Evolutionary conservation across 2,797 vertebrate genomes (phyloP).

Genomic region (Pipistrellus pipistrellus): DNA sequence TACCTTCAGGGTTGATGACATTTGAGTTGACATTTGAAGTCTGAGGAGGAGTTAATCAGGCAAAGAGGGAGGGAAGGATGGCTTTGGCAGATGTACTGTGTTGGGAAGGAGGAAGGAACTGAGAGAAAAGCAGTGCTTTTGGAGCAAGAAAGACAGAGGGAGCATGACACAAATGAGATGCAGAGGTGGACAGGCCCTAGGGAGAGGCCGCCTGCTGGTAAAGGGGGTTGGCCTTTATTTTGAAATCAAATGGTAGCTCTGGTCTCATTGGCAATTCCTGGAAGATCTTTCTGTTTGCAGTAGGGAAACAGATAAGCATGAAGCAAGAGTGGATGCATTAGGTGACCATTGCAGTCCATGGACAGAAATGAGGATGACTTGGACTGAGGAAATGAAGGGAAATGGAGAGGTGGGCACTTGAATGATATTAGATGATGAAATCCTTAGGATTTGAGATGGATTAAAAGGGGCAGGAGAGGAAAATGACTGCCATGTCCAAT

Average conservation of each 20-base stretch:
- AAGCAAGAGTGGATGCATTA: not conserved
- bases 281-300: not conserved
- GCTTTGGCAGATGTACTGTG: not conserved
- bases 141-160: not conserved
- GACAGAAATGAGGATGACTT: not conserved
- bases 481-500: not conserved
- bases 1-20: not conserved
- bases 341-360: not conserved
- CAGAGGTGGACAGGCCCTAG: not conserved
- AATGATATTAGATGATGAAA: not conserved
- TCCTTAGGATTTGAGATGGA: not conserved
- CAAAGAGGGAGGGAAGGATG: not conserved
- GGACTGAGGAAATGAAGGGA: not conserved
- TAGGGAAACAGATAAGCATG: not conserved
- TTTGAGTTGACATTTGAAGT: slow-evolving; percentile 40
- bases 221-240: not conserved
- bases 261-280: not conserved
- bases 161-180: not conserved
- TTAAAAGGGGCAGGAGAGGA: not conserved
- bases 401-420: not conserved
- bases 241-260: not conserved
- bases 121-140: not conserved
- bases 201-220: not conserved
- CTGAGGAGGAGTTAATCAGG: not conserved
- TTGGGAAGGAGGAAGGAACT: not conserved